Percentiles rank a stretch among this genome's conserved stretches.
Evolutionary conservation across 2,888 invertebrate species (phyloP).

Genomic region (Girardia tigrina): DNA sequence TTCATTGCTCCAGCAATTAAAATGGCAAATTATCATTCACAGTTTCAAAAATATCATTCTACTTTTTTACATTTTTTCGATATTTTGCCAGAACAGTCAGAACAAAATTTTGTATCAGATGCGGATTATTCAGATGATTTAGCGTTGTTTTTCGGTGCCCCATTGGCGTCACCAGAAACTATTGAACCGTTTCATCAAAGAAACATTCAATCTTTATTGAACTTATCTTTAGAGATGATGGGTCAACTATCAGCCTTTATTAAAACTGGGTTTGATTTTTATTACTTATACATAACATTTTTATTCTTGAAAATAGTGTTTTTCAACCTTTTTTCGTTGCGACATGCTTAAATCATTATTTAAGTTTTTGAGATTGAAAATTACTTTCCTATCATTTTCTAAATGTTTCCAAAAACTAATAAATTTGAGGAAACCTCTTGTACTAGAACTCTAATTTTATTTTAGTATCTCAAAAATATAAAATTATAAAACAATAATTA

Average conservation of each 20-base stretch:
- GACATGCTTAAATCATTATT: too few species aligned
- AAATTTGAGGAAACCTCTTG: too few species aligned
- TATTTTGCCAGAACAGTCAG: background rate
- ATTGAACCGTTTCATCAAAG: background rate
- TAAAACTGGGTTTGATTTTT: background rate
- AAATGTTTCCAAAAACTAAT: too few species aligned
- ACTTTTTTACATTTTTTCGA: background rate
- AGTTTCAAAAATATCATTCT: background rate
- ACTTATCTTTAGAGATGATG: background rate
- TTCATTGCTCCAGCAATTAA: background rate
- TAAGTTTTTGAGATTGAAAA: too few species aligned
- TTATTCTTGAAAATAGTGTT: too few species aligned
- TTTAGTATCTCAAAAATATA: too few species aligned
- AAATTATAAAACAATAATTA: too few species aligned
- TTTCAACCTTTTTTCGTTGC: too few species aligned
- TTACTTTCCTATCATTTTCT: too few species aligned
- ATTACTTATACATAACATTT: too few species aligned
- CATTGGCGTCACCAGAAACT: background rate
- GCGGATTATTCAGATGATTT: background rate
- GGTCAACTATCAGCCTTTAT: background rate
- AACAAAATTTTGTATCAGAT: background rate
- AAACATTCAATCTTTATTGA: background rate
- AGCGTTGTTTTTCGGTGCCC: background rate
- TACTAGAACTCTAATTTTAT: too few species aligned
- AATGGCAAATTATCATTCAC: background rate